Base-by-base conservation (phyloP, 2,888 invertebrate genomes). In the Mesorhabditis belari region DNA sequence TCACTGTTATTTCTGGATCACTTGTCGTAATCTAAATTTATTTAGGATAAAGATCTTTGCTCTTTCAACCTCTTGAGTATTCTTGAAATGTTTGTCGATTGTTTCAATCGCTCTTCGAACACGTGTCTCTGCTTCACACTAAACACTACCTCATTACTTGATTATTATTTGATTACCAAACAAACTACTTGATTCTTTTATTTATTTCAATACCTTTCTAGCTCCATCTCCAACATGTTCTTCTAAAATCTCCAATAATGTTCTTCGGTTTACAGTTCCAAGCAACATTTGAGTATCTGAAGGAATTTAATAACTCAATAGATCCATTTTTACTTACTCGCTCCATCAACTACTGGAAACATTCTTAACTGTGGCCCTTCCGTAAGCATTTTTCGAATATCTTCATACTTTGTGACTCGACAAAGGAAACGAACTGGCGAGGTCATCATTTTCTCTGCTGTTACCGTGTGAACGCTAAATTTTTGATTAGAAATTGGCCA, bases 361-460 rank as follows among this genome's bases (percentile, higher is more conserved):
- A 91, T 89, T 69, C 90, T 87, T 26, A 90, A 83, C 60, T 85
- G 85, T 60, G 86, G 87, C 74, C 88, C 88, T 52, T 88, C 87
- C 70, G 90, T 90, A 17, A 96, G 84, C 24, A 90, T 44, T 5
- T 62, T 52, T 80, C 92, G 91, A 6, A 96, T 85, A 77, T 90
- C 89, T 71, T 89, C 88, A 84, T 92, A 96, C 2, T 89, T 90
- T 85, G 94, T 92, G 24, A 71, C 62, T 63, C 89, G 88, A 80
- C 92, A 78, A 44, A 84, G 69, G 58, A 70, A 80, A 26, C 79
- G 73, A 17, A 83, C 81, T 6, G 82, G 80, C 6, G 77, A 76
- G 21, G 92, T 88, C 96, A 98, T 98, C 80, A 98, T 94, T 82
- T 96, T 92, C 83, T 95, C 94, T 17, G 94, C 96, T 35, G 63